Evolutionary conservation across 2,797 vertebrate species (phyloP).

Genomic region (Buceros bicornis): DNA sequence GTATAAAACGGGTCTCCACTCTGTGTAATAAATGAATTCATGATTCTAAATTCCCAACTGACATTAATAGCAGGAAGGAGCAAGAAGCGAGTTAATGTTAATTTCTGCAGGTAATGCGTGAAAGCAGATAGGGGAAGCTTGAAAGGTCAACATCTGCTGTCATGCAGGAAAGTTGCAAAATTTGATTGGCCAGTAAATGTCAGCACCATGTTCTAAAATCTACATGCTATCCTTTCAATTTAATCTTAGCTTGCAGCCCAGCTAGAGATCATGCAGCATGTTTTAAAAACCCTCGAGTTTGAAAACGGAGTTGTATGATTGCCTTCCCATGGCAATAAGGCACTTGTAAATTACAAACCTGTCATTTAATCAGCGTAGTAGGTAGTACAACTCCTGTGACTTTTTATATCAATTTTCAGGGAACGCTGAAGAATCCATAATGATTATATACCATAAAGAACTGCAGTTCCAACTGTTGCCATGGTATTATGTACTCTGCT

Average conservation of each 20-base stretch:
- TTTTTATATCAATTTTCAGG: constrained; percentile 77
- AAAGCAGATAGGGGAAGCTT: constrained; percentile 80
- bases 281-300: constrained; percentile 81
- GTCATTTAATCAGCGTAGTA: constrained; percentile 85
- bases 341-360: constrained; percentile 84
- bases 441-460: constrained; percentile 81
- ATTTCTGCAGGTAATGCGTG: constrained; percentile 85
- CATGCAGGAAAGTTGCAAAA: constrained; percentile 79
- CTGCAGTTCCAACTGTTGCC: constrained; percentile 82
- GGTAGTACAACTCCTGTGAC: constrained; percentile 78
- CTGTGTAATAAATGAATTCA: constrained; percentile 84
- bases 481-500: constrained; percentile 79
- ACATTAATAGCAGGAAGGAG: constrained; percentile 81
- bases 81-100: constrained; percentile 82
- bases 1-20: constrained; percentile 78
- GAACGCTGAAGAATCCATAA: constrained; percentile 79
- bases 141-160: constrained; percentile 87
- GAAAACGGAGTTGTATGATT: constrained; percentile 81
- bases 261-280: constrained; percentile 78
- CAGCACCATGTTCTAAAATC: constrained; percentile 83
- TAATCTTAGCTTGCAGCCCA: constrained; percentile 80
- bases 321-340: constrained; percentile 83
- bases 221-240: constrained; percentile 81
- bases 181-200: constrained; percentile 85
- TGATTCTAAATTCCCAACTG: constrained; percentile 84